Base-by-base conservation (phyloP, 2,888 invertebrate genomes). In the Tiphia femorata region DNA sequence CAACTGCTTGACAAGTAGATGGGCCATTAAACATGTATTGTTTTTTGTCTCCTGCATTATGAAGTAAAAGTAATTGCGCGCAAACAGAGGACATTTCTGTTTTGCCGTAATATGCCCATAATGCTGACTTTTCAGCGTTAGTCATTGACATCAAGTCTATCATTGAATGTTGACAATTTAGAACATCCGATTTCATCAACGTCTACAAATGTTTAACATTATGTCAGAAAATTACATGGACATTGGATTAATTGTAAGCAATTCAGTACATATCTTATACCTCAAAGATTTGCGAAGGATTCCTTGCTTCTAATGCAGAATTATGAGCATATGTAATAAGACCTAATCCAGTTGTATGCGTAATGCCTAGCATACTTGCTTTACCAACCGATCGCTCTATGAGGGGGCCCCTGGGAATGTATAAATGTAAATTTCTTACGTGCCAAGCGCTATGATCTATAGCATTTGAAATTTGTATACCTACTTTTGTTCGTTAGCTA, bases 31-130 rank as follows among this genome's bases (percentile, higher is more conserved):
- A 88, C 75, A 85, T 85, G 66, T 86, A 85, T 37, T 83, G 79
- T 21, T 81, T 80, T 37, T 82, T 81, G 58, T 86, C 86, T 79
- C 92, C 91, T 4, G 92, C 89, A 77, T 94, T 92, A 16, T 93
- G 86, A 70, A 92, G 89, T 0, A 96, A 85, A 30, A 95, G 84
- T 10, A 95, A 83, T 81, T 96, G 95, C 44, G 93, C 90, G 80
- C 90, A 91, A 27, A 96, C 85, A 0, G 92, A 91, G 0, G 92
- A 90, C 88, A 95, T 91, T 81, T 94, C 93, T 1, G 91, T 90
- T 82, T 94, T 93, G 0, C 97, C 97, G 80, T 95, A 96, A 50
- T 94, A 88, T 10, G 91, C 88, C 96, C 96, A 96, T 7, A 97
- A 85, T 0, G 94, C 93, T 0, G 95, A 91, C 67, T 93, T 91